A percentile compares a stretch with the other conserved stretches of the same genome.
These are phyloP conservation scores for Idaea aversata DNA, from an alignment of 2,888 invertebrate species.

Conservation along the genomic window DNA sequence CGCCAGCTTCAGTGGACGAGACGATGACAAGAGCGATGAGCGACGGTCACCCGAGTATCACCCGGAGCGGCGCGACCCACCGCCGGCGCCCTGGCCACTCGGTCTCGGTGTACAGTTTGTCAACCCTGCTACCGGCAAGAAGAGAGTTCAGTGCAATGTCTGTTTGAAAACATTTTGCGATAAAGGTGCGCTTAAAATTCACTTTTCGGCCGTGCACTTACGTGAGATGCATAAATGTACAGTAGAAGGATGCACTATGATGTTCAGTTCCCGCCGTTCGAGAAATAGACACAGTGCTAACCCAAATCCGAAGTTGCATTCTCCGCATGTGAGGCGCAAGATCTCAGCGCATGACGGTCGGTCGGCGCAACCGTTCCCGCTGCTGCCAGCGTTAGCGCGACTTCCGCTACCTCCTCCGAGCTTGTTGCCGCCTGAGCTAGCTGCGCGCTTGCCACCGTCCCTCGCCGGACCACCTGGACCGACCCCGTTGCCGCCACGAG, in stretches of 20 bases:
- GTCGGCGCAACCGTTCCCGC: slow-evolving; percentile 89
- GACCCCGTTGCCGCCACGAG: slow-evolving; percentile 76
- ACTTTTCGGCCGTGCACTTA: slow-evolving; percentile 98
- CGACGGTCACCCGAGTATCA: slow-evolving; percentile 66
- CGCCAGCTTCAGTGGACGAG: slow-evolving; percentile 81
- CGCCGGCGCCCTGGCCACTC: slow-evolving; percentile 86
- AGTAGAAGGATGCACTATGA: slow-evolving; percentile 98
- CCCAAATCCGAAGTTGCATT: slow-evolving; percentile 97
- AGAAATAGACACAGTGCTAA: slow-evolving; percentile 98
- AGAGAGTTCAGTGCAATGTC: slow-evolving; percentile 97
- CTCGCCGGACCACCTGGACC: slow-evolving; percentile 52
- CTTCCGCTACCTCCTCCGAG: slow-evolving; percentile 86
- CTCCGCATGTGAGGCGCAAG: slow-evolving; percentile 95
- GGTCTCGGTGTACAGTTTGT: slow-evolving; percentile 93
- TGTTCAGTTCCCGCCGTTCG: slow-evolving; percentile 97
- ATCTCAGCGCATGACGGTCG: slow-evolving; percentile 96
- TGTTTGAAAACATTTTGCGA: slow-evolving; percentile 99
- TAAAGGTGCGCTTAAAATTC: slow-evolving; percentile 98
- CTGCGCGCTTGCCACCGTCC: slow-evolving; percentile 63
- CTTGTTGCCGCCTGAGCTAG: slow-evolving; percentile 82
- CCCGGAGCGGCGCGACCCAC: slow-evolving; percentile 63
- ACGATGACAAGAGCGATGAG: slow-evolving; percentile 67
- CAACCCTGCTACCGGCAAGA: slow-evolving; percentile 95
- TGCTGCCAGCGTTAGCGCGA: slow-evolving; percentile 85
- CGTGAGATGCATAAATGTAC: slow-evolving; percentile 99